Base-by-base conservation (phyloP, 2,888 invertebrate genomes). In the Phaonia tiefii region DNA sequence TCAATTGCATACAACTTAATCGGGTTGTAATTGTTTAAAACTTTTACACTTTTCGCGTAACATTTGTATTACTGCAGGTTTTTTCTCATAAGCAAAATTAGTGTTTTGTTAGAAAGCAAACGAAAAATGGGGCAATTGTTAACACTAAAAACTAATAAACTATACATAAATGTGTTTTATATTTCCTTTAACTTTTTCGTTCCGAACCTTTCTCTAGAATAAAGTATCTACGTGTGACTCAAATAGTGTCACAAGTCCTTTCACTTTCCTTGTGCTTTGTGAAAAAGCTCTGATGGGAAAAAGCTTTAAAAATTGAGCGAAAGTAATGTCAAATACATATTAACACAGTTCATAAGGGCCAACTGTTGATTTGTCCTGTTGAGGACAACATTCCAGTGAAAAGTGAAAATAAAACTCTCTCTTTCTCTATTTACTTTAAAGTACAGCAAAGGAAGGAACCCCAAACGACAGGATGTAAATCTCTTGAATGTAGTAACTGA, bases 201-300 rank as follows among this genome's bases (percentile, higher is more conserved):
- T 79, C 74, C 66, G 79, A 81, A 84, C 85, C 85, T 85, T 85
- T 84, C 84, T 84, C 80, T 82, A 85, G 83, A 85, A 86, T 84
- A 85, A 85, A 84, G 83, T 86, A 85, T 85, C 84, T 86, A 85
- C 85, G 85, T 86, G 84, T 86, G 84, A 86, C 82, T 86, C 84
- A 84, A 79, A 70, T 71, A 72, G 26, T 75, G 75, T 56, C 75
- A 75, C 46, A 70, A 73, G 66, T 80, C 66, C 75, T 82, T 71
- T 80, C 63, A 77, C 66, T 71, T 71, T 73, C 63, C 56, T 69
- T 75, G n/a, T 46, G 39, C 13, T 51, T 72, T n/a, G 60, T 51
- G 44, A 51, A 42, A 75, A 37, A 74, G 79, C 78, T 79, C 63
- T 49, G 8, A 31, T 20, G 25, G 17, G 7, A 22, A 42, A 81